Evolutionary conservation across 2,888 invertebrate genomes (phyloP), one percentile per base, ranked within the genome.

Genomic region (Drosophila atripex): DNA sequence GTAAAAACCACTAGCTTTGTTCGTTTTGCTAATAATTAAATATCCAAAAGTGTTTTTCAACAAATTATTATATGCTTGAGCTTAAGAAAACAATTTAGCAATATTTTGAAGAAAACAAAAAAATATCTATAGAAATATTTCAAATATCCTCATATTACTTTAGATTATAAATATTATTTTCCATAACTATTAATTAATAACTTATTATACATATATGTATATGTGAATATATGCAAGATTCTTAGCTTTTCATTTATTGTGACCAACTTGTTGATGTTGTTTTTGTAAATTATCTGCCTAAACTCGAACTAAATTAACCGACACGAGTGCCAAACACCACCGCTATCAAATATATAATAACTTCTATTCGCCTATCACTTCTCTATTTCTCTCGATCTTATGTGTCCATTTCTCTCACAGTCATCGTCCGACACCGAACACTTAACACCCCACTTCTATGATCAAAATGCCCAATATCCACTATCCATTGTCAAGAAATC

Each of bases 251-350:
- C 12, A 41, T 58, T 58, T 57, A 35, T 69, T 58, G 63, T 64
- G 63, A 65, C 39, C 21, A 63, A 86, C 69, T 73, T 85, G 76
- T 86, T 77, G 78, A 80, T 83, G 88, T 89, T 86, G 89, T 89
- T 89, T 89, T 90, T 87, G 89, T 89, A 89, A 89, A 89, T 89
- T 89, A 89, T 89, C 89, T 88, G 89, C 86, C 83, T 80, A 76
- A 66, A 69, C 53, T 70, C 47, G 45, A 71, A 51, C 45, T 43
- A 75, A 61, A 66, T 52, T 71, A 61, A 45, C 56, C 64, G 56
- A 63, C 71, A 71, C 63, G 46, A 66, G 39, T 66, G 65, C 65
- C 18, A 53, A 51, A 64, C 65, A 64, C 65, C 63, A 64, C 35
- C 52, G 65, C 63, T 52, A 65, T 52, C 52, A 28, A 64, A 21